Conservation (phyloP, 2,113 vertebrate genomes). For the Onychorhynchus coronatus region DNA sequence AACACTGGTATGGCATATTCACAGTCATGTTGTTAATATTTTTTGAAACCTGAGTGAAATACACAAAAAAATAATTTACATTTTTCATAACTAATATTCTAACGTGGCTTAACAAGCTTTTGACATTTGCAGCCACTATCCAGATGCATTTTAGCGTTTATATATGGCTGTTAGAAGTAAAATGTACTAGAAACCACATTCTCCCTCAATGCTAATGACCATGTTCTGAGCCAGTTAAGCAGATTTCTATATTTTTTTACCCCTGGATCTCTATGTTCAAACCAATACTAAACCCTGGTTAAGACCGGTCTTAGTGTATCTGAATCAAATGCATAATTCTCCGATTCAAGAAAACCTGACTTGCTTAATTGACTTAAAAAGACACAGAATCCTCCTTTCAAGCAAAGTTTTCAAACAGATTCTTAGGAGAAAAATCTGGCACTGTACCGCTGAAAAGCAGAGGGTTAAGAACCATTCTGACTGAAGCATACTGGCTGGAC, state of each 20-base stretch:
- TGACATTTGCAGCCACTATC: neutral
- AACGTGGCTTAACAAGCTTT: neutral
- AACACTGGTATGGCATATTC: conserved; percentile 84
- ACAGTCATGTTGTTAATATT: conserved; percentile 80
- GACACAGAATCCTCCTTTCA: neutral
- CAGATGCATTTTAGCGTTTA: neutral
- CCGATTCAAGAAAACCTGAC: neutral
- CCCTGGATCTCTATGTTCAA: neutral
- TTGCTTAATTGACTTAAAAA: neutral
- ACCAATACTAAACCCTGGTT: neutral
- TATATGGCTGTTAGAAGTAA: neutral
- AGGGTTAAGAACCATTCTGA: neutral
- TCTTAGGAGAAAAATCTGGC: neutral
- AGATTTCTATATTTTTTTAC: neutral
- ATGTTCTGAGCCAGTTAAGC: neutral
- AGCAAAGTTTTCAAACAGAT: neutral
- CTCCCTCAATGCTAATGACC: neutral
- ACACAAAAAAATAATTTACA: neutral
- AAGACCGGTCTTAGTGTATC: neutral
- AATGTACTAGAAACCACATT: neutral
- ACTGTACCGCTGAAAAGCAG: neutral
- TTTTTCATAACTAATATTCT: neutral
- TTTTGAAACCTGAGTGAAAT: conserved; percentile 73
- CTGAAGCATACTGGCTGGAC: neutral
- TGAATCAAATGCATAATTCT: neutral